Conservation (phyloP, 2,888 invertebrate genomes). For the Emmelina monodactyla region DNA sequence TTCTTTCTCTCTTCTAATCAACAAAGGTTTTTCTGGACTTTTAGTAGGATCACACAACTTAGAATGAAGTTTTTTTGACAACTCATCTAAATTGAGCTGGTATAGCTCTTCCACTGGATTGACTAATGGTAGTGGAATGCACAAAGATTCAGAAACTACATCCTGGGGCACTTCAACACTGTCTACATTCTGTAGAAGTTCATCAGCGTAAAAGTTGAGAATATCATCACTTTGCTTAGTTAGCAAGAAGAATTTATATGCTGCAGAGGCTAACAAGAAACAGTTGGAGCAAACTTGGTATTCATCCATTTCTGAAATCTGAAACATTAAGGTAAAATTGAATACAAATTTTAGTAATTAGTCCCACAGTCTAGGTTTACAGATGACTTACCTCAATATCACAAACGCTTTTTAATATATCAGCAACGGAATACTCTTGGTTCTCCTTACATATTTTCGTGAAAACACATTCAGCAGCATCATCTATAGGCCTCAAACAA, state of each 20-base stretch:
- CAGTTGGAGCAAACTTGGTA: conserved; percentile 40
- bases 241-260: conserved; percentile 38
- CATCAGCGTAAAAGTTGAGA: conserved; percentile 30
- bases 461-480: conserved; percentile 35
- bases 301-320: conserved; percentile 31
- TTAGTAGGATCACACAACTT: not conserved
- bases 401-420: conserved; percentile 33
- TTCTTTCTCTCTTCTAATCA: no score
- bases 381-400: conserved; percentile 31
- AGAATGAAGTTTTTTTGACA: no score
- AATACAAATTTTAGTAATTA: no score
- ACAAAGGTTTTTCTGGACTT: not conserved
- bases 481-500: conserved; percentile 33
- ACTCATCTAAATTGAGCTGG: conserved; percentile 28
- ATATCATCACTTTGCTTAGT: conserved; percentile 31
- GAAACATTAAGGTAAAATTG: conserved; percentile 14
- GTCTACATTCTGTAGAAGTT: conserved; percentile 26
- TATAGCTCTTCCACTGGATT: conserved; percentile 19
- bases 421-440: conserved; percentile 40
- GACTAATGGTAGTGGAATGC: conserved; percentile 30
- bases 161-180: conserved; percentile 23
- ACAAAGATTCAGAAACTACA: conserved; percentile 23
- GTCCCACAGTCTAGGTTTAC: no score
- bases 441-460: conserved; percentile 39
- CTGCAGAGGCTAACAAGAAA: conserved; percentile 30